Percentiles rank a stretch among this genome's conserved stretches.
phyloP scores from a whole-genome alignment of 1,140 invertebrate genomes.

The Papilio helenus region DNA sequence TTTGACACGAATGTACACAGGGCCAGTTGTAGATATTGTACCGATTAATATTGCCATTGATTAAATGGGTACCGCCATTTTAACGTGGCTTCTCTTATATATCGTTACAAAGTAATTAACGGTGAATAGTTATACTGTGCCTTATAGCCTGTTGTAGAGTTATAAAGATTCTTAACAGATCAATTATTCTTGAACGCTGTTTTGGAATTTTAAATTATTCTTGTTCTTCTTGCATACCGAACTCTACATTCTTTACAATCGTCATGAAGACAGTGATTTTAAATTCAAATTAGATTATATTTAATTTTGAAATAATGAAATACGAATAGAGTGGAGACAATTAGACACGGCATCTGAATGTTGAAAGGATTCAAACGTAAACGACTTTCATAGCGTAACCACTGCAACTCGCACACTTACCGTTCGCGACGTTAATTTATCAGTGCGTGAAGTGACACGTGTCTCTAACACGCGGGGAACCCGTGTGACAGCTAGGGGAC shows the following conservation, averaged over 20 bases:
- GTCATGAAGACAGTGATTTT: neutral
- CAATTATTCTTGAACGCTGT: neutral
- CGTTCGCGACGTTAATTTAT: constrained; percentile 1
- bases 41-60: neutral
- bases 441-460: neutral
- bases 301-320: neutral
- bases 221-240: neutral
- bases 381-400: neutral
- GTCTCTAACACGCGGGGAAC: neutral
- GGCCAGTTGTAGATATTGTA: neutral
- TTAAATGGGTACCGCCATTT: neutral
- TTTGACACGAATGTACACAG: neutral
- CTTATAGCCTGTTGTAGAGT: too few species aligned
- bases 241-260: neutral
- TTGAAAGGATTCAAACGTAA: neutral
- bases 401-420: neutral
- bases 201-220: neutral
- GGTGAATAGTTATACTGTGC: neutral
- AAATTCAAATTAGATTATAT: neutral
- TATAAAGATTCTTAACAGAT: neutral
- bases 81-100: neutral
- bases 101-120: neutral
- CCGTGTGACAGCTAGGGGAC: constrained; percentile 11
- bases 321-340: neutral
- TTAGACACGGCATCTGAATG: neutral